phyloP scores from a whole-genome alignment of 2,888 invertebrate genomes.

The Heliconius erato region DNA sequence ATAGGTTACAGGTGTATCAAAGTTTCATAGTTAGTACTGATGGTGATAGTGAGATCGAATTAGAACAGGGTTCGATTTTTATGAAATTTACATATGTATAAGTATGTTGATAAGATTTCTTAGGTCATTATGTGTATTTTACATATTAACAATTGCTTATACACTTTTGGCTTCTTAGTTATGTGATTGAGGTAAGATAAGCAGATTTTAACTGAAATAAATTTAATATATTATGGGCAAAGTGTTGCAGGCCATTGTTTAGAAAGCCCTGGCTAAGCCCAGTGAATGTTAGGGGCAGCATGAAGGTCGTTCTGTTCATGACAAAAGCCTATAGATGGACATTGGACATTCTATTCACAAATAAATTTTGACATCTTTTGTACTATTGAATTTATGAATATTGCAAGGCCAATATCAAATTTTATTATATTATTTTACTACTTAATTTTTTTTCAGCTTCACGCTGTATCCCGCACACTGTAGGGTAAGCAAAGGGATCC shows the following conservation, averaged over 20 bases:
- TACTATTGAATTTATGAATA: slow-evolving; percentile 14
- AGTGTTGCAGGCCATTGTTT: slow-evolving; percentile 15
- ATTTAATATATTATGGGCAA: neutral
- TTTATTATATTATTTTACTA: neutral
- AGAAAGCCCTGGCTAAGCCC: slow-evolving; percentile 17
- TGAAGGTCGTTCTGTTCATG: slow-evolving; percentile 53
- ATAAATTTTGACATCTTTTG: slow-evolving; percentile 33
- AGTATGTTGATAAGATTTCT: no score
- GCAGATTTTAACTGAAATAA: neutral
- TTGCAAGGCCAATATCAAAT: slow-evolving; percentile 8
- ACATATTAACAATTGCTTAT: no score
- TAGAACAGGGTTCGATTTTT: no score
- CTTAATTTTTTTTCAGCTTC: neutral
- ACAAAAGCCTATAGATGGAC: slow-evolving; percentile 53
- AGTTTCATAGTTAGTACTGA: neutral
- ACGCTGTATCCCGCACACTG: no score
- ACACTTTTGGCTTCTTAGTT: no score
- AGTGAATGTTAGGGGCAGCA: slow-evolving; percentile 49
- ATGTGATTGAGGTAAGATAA: neutral
- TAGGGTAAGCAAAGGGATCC: no score
- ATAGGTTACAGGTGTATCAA: neutral
- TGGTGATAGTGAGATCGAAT: neutral
- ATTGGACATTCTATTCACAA: slow-evolving; percentile 47
- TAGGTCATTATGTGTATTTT: neutral
- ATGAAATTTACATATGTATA: no score